Evolutionary conservation across 2,888 invertebrate genomes (phyloP).

Genomic region (Pasiphila rectangulata): DNA sequence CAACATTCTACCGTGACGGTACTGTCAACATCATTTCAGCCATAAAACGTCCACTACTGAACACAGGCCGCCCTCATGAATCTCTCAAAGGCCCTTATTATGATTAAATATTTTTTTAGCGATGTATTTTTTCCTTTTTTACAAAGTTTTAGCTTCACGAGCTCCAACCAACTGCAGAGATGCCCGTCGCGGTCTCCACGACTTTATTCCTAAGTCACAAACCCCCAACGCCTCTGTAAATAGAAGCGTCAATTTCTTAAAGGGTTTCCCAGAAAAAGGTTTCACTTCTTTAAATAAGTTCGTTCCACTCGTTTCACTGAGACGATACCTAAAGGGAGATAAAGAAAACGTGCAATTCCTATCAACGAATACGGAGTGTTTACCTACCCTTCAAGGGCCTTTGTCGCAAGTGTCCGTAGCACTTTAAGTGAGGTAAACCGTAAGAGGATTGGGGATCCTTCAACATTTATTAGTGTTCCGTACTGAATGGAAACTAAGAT

Average conservation of each 20-base stretch:
- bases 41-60: no score
- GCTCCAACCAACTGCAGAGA: no score
- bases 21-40: no score
- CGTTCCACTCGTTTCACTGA: constrained; percentile 40
- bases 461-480: constrained; percentile 38
- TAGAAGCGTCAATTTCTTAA: constrained; percentile 34
- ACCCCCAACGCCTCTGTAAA: constrained; percentile 21
- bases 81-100: no score
- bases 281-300: constrained; percentile 37
- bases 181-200: no score
- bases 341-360: constrained; percentile 51
- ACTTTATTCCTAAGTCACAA: constrained; percentile 8
- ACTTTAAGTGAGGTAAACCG: constrained; percentile 40
- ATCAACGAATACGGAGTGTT: constrained; percentile 50
- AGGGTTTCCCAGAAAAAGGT: constrained; percentile 40
- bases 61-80: no score
- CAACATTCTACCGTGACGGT: constrained; percentile 18
- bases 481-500: constrained; percentile 32
- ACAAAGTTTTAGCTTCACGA: no score
- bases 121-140: no score
- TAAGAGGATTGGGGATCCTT: constrained; percentile 36
- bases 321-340: constrained; percentile 45
- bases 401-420: constrained; percentile 50
- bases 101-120: no score
- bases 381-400: constrained; percentile 45